These are phyloP conservation scores for Drosophila bunnanda DNA, from an alignment of 2,888 invertebrate species.

Conservation along the genomic window DNA sequence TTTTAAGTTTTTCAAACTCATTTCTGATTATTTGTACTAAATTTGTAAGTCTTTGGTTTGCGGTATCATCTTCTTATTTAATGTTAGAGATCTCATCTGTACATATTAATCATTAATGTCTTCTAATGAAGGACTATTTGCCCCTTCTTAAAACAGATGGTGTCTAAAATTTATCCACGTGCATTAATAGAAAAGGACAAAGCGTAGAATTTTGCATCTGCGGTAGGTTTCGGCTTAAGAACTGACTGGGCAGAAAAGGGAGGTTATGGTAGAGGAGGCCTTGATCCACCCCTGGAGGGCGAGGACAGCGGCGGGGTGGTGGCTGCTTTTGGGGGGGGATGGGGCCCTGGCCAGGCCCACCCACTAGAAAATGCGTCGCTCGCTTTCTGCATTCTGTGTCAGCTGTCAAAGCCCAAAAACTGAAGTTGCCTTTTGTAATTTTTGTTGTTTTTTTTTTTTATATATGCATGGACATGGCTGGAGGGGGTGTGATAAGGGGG, in stretches of 20 bases:
- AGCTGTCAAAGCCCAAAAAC: constrained; percentile 72
- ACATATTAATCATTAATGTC: background rate
- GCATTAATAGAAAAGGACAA: constrained; percentile 14
- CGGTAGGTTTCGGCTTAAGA: constrained; percentile 63
- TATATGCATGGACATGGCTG: constrained; percentile 35
- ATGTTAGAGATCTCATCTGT: background rate
- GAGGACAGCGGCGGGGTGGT: background rate
- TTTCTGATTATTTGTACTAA: background rate
- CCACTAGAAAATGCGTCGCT: constrained; percentile 68
- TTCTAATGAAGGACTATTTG: background rate
- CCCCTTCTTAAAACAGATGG: background rate
- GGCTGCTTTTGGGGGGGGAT: constrained; percentile 2
- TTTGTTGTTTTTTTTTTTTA: constrained; percentile 46
- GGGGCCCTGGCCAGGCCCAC: constrained; percentile 4
- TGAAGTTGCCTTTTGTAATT: constrained; percentile 73
- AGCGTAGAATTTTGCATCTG: constrained; percentile 62
- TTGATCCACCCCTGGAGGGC: constrained; percentile 23
- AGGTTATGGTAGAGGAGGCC: constrained; percentile 5
- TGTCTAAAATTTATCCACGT: background rate
- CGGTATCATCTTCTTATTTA: background rate
- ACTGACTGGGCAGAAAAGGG: constrained; percentile 7
- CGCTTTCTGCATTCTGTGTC: constrained; percentile 74
- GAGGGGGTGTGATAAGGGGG: constrained; percentile 9
- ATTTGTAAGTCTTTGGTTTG: background rate
- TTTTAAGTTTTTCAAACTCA: background rate